Base-by-base conservation (phyloP, 2,888 invertebrate genomes). In the Opisthograptis luteolata region DNA sequence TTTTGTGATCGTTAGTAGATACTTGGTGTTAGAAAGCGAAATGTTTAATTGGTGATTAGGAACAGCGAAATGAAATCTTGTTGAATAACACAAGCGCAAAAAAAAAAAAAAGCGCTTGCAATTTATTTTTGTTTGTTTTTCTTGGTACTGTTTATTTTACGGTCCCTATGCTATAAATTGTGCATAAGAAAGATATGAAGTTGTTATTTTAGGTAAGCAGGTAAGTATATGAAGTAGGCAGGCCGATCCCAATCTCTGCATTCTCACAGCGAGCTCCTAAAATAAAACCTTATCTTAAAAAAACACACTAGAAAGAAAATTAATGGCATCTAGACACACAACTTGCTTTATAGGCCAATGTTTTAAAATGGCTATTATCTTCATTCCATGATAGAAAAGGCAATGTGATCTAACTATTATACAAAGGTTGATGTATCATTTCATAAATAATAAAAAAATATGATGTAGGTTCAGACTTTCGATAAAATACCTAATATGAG, bases 281-380 rank as follows among this genome's bases (percentile, higher is more conserved):
- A 49, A 32, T 13, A 15, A 30, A 41, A 28, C 14, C 32, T 49
- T 48, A 41, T 41, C 36, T 31, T 15, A 43, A 44, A 52, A 36
- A 47, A 51, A 45, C 8, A 37, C 20, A 24, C 41, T 53, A 17
- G 8, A 35, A 47, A 42, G 37, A 30, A 49, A 54, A 55, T 51
- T 56, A 59, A 55, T 55, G n/a, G 44, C 20, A 57, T 60, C 60
- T 60, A 57, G 57, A 55, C 57, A 44, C 24, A 28, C 30, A 37
- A 10, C 14, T 31, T 7, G 9, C 31, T 32, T 47, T 55, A 47
- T 45, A 43, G 52, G 19, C 22, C 30, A 44, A 49, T 48, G 27
- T 19, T 35, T 52, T 24, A 39, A 39, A 52, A 44, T 40, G 30
- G 46, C 32, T 37, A 24, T 48, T 54, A 31, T 40, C 31, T 40